Conservation (phyloP, 2,113 vertebrate species). For the Hydrochoerus hydrochaeris region DNA sequence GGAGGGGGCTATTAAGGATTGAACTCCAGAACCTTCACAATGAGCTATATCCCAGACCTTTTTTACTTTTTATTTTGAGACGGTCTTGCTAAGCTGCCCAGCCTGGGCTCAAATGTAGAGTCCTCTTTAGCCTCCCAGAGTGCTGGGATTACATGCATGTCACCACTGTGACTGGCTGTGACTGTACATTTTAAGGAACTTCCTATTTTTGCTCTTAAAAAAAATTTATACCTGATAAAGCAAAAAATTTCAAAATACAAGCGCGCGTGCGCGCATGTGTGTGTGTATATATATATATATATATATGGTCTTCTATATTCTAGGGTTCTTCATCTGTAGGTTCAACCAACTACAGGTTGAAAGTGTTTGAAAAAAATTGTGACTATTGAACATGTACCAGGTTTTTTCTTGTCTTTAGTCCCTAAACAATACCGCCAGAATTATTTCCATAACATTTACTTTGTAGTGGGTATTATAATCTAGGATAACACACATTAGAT, state of each 20-base stretch:
- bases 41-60: not conserved
- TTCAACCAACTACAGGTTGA: not conserved
- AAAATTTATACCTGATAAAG: not conserved
- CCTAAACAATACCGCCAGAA: not conserved
- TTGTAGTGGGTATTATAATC: not conserved
- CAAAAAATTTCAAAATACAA: not conserved
- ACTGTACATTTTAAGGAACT: constrained; percentile 4
- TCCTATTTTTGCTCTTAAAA: not conserved
- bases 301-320: no score
- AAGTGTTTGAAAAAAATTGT: not conserved
- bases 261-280: not conserved
- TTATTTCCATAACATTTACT: not conserved
- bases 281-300: no score
- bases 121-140: not conserved
- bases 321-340: not conserved
- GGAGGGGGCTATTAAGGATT: not conserved
- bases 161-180: not conserved
- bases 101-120: not conserved
- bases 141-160: not conserved
- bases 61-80: not conserved
- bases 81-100: not conserved
- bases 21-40: not conserved
- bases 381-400: not conserved
- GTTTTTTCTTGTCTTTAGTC: not conserved
- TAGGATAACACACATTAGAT: not conserved